A percentile compares a stretch with the other conserved stretches of the same genome.
phyloP scores from a whole-genome alignment of 2,113 vertebrate genomes.

The Nestor notabilis region DNA sequence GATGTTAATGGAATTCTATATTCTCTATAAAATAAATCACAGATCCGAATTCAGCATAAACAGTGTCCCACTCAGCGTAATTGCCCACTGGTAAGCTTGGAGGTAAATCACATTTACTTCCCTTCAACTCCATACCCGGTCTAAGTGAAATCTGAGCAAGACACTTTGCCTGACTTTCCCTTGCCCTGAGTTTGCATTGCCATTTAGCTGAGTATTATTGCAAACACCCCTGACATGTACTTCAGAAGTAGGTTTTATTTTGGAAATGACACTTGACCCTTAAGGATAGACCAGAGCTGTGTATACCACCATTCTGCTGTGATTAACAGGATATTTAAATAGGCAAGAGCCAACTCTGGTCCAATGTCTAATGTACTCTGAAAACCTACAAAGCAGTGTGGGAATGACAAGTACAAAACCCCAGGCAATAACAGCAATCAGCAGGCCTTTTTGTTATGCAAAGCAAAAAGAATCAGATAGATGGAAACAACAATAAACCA shows the following conservation, averaged over 20 bases:
- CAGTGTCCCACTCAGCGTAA: background rate
- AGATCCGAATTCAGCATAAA: background rate
- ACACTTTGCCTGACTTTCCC: background rate
- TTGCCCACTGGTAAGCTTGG: background rate
- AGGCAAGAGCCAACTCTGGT: background rate
- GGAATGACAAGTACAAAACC: background rate
- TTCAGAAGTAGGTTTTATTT: background rate
- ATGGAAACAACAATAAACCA: background rate
- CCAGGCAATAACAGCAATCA: background rate
- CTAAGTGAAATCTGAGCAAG: background rate
- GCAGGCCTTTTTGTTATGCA: background rate
- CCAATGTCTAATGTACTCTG: background rate
- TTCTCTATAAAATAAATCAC: background rate
- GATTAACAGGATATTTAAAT: background rate
- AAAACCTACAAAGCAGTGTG: background rate
- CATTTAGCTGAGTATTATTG: background rate
- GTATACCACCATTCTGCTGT: background rate
- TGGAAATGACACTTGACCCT: background rate
- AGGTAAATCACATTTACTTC: slow-evolving; percentile 26
- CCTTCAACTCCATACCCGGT: background rate
- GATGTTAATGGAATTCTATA: background rate
- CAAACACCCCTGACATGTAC: accelerated
- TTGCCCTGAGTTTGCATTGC: background rate
- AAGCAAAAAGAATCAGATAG: background rate
- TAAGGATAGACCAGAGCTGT: background rate